Percentiles rank a stretch among this genome's conserved stretches.
phyloP scores from a whole-genome alignment of 2,797 vertebrate genomes.

The Pseudotriccus pelzelni region DNA sequence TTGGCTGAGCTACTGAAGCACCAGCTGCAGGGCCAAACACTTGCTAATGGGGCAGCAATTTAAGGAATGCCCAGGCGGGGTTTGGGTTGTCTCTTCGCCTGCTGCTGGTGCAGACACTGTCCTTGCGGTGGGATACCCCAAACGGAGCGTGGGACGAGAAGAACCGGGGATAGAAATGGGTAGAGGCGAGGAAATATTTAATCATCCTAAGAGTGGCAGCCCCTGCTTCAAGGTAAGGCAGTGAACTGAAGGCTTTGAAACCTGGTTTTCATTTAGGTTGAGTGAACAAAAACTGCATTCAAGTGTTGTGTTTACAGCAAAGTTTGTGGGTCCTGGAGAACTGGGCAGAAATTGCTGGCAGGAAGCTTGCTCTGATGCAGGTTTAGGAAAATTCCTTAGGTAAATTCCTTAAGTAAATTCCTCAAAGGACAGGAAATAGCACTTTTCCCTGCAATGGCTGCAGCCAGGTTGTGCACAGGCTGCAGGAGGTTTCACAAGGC shows the following conservation, averaged over 20 bases:
- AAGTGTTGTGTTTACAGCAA: not conserved
- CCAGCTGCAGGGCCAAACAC: not conserved
- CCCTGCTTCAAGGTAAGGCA: not conserved
- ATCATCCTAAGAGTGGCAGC: not conserved
- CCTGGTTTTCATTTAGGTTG: not conserved
- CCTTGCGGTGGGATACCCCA: accelerated
- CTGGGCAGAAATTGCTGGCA: not conserved
- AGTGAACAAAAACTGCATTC: not conserved
- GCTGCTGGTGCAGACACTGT: accelerated
- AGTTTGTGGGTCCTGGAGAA: not conserved
- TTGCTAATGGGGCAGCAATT: not conserved
- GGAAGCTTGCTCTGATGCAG: not conserved
- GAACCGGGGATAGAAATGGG: not conserved
- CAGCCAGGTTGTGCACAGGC: not conserved
- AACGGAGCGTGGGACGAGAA: not conserved
- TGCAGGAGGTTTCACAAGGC: not conserved
- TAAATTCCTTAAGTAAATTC: not conserved
- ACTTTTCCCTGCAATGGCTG: not conserved
- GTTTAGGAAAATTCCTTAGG: not conserved
- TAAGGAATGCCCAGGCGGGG: not conserved
- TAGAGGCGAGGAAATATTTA: not conserved
- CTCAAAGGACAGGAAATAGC: not conserved
- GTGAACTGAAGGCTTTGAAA: not conserved
- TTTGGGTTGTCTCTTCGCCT: not conserved
- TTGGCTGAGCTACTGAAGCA: not conserved